phyloP scores from a whole-genome alignment of 2,888 invertebrate genomes.

The Lordiphosa andalusiaca region DNA sequence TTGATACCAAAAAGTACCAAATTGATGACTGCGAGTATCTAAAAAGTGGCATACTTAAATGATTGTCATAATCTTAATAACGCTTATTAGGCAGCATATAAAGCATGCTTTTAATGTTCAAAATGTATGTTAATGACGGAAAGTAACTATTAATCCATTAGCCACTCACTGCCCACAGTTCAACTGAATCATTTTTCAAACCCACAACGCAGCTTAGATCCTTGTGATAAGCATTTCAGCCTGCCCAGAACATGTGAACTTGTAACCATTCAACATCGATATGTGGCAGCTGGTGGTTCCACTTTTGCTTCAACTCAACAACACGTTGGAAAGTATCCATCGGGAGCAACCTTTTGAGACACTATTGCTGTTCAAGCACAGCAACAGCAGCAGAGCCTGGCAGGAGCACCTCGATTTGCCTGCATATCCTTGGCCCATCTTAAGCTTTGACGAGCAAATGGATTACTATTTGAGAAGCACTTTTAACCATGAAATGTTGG shows the following conservation, averaged over 20 bases:
- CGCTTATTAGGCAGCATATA: no score
- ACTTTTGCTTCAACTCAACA: constrained; percentile 8
- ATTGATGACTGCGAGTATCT: no score
- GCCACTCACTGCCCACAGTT: no score
- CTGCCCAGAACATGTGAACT: background rate
- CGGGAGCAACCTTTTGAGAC: constrained; percentile 29
- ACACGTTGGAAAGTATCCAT: constrained; percentile 25
- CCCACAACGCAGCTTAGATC: constrained; percentile 26
- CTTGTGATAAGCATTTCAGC: constrained; percentile 2
- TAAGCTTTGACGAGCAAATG: constrained; percentile 27
- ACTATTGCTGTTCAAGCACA: constrained; percentile 43
- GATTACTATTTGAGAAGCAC: constrained; percentile 23
- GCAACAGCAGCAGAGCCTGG: constrained; percentile 13
- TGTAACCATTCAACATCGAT: constrained; percentile 10
- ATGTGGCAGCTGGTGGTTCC: constrained; percentile 34
- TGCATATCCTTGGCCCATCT: constrained; percentile 25
- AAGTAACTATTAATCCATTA: constrained; percentile 16
- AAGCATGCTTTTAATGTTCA: no score
- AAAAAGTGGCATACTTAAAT: no score
- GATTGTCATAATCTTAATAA: no score
- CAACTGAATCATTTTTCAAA: constrained; percentile 29
- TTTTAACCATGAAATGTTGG: constrained; percentile 46
- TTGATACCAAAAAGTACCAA: no score
- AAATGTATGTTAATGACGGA: no score
- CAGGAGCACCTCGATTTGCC: background rate